phyloP scores from a whole-genome alignment of 2,113 vertebrate species.

The Phylloscopus trochilus region DNA sequence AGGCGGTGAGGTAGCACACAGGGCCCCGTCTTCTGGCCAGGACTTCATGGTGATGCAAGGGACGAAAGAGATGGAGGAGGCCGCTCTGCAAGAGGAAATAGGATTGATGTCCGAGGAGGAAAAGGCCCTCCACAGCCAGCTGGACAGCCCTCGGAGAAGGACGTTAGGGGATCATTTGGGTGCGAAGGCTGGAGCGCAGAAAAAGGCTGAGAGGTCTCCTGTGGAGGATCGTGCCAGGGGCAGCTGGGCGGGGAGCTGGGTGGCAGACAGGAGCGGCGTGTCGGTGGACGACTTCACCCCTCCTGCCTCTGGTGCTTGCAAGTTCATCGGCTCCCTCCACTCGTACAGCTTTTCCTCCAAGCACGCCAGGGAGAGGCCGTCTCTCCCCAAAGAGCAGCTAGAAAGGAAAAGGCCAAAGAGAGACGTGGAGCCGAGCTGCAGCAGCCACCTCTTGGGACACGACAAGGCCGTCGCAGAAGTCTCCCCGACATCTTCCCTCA shows the following conservation, averaged over 20 bases:
- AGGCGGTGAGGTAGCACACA: slow-evolving; percentile 23
- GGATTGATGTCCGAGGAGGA: neutral
- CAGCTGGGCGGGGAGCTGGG: neutral
- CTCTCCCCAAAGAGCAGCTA: slow-evolving; percentile 69
- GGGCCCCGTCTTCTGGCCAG: neutral
- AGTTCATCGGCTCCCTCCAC: slow-evolving; percentile 81
- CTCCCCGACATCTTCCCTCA: slow-evolving; percentile 65
- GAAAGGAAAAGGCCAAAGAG: slow-evolving; percentile 77
- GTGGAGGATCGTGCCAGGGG: neutral
- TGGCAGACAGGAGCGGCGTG: slow-evolving; percentile 61
- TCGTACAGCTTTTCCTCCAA: slow-evolving; percentile 82
- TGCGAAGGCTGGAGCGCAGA: neutral
- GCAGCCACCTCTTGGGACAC: slow-evolving; percentile 41
- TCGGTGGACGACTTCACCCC: slow-evolving; percentile 71
- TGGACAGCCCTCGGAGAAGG: slow-evolving; percentile 41
- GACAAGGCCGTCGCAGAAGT: slow-evolving; percentile 9
- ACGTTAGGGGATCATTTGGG: slow-evolving; percentile 15
- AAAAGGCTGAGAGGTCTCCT: neutral
- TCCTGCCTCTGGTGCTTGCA: slow-evolving; percentile 72
- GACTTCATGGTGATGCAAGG: slow-evolving; percentile 55
- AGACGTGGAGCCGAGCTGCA: slow-evolving; percentile 62
- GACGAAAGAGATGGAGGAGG: slow-evolving; percentile 51
- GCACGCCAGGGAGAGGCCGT: slow-evolving; percentile 66
- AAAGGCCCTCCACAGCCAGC: neutral
- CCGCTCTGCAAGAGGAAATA: neutral